Percentiles rank a stretch among this genome's conserved stretches.
phyloP scores from a whole-genome alignment of 2,113 vertebrate genomes.

The Peromyscus maniculatus region DNA sequence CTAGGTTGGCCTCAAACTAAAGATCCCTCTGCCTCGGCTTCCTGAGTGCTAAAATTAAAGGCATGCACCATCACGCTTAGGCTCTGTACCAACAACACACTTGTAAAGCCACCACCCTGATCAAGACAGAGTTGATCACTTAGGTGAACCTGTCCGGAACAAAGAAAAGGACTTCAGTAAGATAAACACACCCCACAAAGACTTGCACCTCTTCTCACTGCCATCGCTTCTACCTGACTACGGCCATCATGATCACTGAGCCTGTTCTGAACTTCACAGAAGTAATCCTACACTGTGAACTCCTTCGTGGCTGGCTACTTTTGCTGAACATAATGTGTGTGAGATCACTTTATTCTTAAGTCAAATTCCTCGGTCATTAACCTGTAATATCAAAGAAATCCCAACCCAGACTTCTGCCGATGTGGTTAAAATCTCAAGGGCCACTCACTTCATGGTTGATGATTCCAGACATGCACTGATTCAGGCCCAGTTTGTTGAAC shows the following conservation, averaged over 20 bases:
- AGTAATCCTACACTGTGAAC: background rate
- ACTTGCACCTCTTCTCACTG: background rate
- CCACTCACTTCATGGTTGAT: conserved; percentile 93
- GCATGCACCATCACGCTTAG: background rate
- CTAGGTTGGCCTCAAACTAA: background rate
- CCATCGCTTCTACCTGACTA: conserved; percentile 45
- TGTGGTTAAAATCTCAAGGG: background rate
- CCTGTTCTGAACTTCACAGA: conserved; percentile 34
- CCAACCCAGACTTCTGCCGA: background rate
- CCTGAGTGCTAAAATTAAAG: background rate
- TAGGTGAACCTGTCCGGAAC: background rate
- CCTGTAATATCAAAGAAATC: conserved; percentile 53
- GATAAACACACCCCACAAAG: background rate
- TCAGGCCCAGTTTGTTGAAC: conserved; percentile 97
- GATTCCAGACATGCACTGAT: conserved; percentile 96
- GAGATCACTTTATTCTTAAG: conserved; percentile 49
- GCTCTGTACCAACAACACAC: background rate
- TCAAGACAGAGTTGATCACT: background rate
- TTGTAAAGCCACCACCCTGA: background rate
- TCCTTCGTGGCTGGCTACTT: conserved; percentile 52
- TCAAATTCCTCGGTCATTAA: conserved; percentile 53
- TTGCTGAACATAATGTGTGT: conserved; percentile 18
- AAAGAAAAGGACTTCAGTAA: background rate
- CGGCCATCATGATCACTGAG: conserved; percentile 14
- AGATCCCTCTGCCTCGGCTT: background rate